A percentile compares a stretch with the other conserved stretches of the same genome.
phyloP scores from a whole-genome alignment of 2,797 vertebrate genomes.

The Mormyrus hasselquistii region DNA sequence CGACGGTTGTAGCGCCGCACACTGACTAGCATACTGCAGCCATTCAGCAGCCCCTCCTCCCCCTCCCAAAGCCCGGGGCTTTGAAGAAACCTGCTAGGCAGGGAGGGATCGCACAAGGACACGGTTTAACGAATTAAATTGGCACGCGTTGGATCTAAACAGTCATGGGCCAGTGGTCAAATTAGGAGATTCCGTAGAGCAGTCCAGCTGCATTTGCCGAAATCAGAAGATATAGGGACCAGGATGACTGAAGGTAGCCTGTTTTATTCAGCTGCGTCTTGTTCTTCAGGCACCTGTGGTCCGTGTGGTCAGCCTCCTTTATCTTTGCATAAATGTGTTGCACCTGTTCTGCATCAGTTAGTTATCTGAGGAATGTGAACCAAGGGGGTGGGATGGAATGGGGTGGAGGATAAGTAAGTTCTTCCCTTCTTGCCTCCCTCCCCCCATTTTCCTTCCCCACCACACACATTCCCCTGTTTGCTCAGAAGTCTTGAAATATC shows the following conservation, averaged over 20 bases:
- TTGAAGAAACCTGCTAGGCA: background rate
- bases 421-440: background rate
- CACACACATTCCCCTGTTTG: slow-evolving; percentile 22
- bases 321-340: background rate
- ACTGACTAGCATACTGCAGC: background rate
- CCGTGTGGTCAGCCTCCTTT: background rate
- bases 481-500: slow-evolving; percentile 53
- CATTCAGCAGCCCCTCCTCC: background rate
- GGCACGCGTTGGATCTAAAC: background rate
- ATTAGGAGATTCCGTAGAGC: background rate
- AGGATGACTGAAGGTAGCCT: background rate
- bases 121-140: background rate
- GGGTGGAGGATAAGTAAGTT: background rate
- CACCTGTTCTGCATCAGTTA: background rate
- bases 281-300: background rate
- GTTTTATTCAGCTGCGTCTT: background rate
- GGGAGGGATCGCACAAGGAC: background rate
- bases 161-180: background rate
- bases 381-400: background rate
- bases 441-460: background rate
- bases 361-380: background rate
- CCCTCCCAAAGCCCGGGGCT: background rate
- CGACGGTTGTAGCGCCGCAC: background rate
- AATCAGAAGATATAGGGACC: background rate
- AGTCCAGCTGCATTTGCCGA: background rate